Evolutionary conservation across 1,140 invertebrate species (phyloP).

Genomic region (Mesaphorura yosii): DNA sequence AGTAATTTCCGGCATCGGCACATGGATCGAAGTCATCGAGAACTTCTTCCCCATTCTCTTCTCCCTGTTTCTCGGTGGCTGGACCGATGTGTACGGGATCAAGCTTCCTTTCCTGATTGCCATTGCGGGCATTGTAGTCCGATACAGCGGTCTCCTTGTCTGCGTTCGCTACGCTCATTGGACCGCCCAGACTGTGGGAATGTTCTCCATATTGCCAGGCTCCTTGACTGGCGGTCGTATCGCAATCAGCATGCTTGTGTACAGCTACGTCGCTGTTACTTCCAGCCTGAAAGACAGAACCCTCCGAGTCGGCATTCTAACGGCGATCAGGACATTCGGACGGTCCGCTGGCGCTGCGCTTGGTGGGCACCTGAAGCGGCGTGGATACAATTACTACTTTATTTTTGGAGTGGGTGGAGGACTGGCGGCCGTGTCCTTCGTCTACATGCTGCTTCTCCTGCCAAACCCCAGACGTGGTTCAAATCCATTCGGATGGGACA

Average conservation of each 20-base stretch:
- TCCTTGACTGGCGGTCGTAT: conserved; percentile 36
- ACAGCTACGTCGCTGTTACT: conserved; percentile 39
- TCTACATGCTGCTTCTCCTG: conserved; percentile 18
- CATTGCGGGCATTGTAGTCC: conserved; percentile 64
- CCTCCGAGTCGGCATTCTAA: conserved; percentile 35
- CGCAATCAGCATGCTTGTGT: conserved; percentile 36
- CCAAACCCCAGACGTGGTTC: conserved; percentile 16
- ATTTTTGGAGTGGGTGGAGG: conserved; percentile 28
- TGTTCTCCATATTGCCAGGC: conserved; percentile 35
- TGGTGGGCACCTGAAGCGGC: conserved; percentile 13
- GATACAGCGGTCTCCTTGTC: conserved; percentile 59
- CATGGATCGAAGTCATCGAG: conserved; percentile 29
- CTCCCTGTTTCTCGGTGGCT: conserved; percentile 31
- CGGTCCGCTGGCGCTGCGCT: conserved; percentile 13
- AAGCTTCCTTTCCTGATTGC: conserved; percentile 75
- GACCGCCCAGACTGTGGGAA: conserved; percentile 27
- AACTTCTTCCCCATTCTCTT: conserved; percentile 29
- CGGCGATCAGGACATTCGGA: conserved; percentile 20
- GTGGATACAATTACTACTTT: conserved; percentile 12
- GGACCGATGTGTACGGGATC: conserved; percentile 33
- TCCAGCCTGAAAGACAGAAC: conserved; percentile 33
- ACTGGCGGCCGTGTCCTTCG: conserved; percentile 17
- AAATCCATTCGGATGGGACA: conserved; percentile 6
- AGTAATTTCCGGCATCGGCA: conserved; percentile 27
- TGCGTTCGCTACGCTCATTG: conserved; percentile 50